phyloP scores from a whole-genome alignment of 2,888 invertebrate genomes.

The Chrysomela aeneicollis region DNA sequence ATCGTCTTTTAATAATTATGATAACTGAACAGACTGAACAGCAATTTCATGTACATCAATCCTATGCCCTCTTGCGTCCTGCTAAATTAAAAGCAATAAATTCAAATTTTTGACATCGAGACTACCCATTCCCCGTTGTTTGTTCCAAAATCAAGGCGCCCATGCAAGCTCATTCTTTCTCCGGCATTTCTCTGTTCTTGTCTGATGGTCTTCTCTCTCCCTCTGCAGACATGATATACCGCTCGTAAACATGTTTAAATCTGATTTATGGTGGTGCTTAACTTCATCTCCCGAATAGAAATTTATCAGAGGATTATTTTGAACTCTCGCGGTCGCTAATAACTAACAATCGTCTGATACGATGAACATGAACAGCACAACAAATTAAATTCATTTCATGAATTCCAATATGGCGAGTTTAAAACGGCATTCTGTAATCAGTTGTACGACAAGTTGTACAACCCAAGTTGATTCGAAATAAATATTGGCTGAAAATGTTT shows the following conservation, averaged over 20 bases:
- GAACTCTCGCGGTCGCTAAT: slow-evolving; percentile 13
- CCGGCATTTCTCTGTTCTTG: not conserved
- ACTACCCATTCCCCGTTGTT: slow-evolving; percentile 38
- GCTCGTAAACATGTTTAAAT: slow-evolving; percentile 49
- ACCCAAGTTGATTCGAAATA: no score
- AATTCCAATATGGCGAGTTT: no score
- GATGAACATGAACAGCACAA: no score
- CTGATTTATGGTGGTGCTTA: slow-evolving; percentile 47
- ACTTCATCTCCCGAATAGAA: slow-evolving; percentile 44
- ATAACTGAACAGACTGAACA: not conserved
- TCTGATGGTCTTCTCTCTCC: not conserved
- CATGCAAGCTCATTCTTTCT: slow-evolving; percentile 20
- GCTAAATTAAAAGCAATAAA: slow-evolving; percentile 38
- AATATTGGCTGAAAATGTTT: no score
- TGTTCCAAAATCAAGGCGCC: slow-evolving; percentile 34
- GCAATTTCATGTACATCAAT: not conserved
- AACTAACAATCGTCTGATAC: no score
- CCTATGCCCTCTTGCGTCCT: not conserved
- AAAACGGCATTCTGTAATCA: no score
- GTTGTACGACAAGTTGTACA: no score
- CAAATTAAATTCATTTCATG: no score
- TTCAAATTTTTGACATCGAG: slow-evolving; percentile 35
- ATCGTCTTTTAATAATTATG: slow-evolving; percentile 3
- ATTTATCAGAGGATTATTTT: slow-evolving; percentile 35
- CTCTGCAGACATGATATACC: slow-evolving; percentile 43